Evolutionary conservation across 2,113 vertebrate genomes (phyloP).

Genomic region (Plestiodon gilberti): DNA sequence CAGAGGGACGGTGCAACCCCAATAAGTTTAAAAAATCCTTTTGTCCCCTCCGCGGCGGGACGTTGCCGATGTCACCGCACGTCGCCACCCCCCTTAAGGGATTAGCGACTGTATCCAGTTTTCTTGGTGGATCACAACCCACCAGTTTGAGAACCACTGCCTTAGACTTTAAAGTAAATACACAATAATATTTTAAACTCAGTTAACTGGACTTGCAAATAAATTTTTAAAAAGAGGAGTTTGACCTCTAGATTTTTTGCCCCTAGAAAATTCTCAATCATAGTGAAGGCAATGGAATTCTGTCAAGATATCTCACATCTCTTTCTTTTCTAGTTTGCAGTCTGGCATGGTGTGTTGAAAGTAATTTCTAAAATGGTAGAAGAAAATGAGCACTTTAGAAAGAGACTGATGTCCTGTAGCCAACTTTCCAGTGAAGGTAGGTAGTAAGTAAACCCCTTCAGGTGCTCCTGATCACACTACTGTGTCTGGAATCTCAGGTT

Average conservation of each 20-base stretch:
- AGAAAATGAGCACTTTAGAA: slow-evolving; percentile 86
- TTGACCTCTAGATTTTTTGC: neutral
- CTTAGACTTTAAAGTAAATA: slow-evolving; percentile 5
- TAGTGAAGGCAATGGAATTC: neutral
- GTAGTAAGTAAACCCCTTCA: slow-evolving; percentile 19
- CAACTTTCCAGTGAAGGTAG: slow-evolving; percentile 66
- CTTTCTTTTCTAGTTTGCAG: slow-evolving; percentile 71
- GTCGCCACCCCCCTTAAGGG: too few relatives aligned
- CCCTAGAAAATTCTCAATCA: neutral
- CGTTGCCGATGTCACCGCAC: too few relatives aligned
- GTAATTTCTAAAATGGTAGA: slow-evolving; percentile 87
- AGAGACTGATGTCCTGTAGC: slow-evolving; percentile 70
- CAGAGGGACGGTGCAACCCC: too few relatives aligned
- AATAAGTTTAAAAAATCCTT: too few relatives aligned
- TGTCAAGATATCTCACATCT: slow-evolving; percentile 30
- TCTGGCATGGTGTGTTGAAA: slow-evolving; percentile 77
- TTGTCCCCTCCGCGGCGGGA: too few relatives aligned
- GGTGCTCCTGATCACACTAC: neutral
- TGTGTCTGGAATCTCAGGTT: neutral
- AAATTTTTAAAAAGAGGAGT: neutral
- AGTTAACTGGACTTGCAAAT: neutral
- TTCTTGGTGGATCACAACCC: too few relatives aligned
- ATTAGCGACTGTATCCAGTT: too few relatives aligned
- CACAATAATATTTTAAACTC: neutral
- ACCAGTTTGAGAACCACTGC: too few relatives aligned